phyloP scores from a whole-genome alignment of 1,140 invertebrate genomes.

The Sitobion miscanthi region DNA sequence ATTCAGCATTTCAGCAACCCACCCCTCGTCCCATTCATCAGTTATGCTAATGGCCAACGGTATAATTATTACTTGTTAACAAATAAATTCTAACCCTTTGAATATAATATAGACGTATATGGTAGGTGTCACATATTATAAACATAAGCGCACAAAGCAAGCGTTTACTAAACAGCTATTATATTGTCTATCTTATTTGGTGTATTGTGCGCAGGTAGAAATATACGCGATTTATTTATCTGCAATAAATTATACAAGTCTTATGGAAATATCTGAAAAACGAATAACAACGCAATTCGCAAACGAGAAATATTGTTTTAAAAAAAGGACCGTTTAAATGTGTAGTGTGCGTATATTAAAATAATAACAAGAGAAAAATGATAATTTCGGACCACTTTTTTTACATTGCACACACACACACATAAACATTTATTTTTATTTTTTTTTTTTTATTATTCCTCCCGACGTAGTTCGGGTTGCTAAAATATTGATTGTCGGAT shows the following conservation, averaged over 20 bases:
- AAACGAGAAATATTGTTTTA: neutral
- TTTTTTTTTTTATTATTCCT: conserved; percentile 37
- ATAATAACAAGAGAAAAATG: neutral
- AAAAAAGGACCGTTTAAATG: neutral
- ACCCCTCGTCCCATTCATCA: neutral
- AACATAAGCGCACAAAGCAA: neutral
- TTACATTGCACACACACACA: neutral
- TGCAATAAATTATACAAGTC: neutral
- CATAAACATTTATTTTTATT: neutral
- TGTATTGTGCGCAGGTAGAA: neutral
- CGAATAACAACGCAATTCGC: neutral
- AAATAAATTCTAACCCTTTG: neutral
- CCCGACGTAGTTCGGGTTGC: conserved; percentile 44
- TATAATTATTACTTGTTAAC: neutral
- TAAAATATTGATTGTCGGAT: conserved; percentile 56
- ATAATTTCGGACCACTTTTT: conserved; percentile 39
- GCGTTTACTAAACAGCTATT: neutral
- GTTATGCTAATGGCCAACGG: neutral
- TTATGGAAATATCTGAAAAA: neutral
- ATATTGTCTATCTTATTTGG: neutral
- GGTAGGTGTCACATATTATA: neutral
- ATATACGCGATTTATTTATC: neutral
- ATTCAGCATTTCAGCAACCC: neutral
- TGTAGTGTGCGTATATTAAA: neutral
- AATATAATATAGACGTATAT: neutral